phyloP scores from a whole-genome alignment of 2,888 invertebrate genomes.

The Chromoteleia sp. region DNA sequence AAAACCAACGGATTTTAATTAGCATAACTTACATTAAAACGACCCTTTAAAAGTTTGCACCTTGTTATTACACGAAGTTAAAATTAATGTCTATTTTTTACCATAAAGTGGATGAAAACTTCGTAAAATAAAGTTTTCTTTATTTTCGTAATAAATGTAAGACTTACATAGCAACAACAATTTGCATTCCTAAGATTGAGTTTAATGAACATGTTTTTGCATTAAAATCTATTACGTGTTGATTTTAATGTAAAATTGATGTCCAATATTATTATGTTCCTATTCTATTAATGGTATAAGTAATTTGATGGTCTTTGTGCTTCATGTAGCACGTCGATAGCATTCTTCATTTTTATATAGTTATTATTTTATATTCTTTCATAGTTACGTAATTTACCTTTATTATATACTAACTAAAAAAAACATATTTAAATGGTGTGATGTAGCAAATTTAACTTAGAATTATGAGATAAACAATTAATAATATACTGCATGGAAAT shows the following conservation, averaged over 20 bases:
- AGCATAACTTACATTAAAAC: constrained; percentile 48
- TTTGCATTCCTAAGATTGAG: background rate
- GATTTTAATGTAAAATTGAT: too few relatives aligned
- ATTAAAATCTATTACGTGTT: too few relatives aligned
- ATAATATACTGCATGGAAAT: too few relatives aligned
- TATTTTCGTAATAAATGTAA: background rate
- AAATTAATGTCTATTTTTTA: constrained; percentile 22
- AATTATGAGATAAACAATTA: too few relatives aligned
- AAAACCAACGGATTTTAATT: constrained; percentile 52
- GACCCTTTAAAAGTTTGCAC: constrained; percentile 15
- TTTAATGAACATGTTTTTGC: background rate
- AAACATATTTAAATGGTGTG: too few relatives aligned
- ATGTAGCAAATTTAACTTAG: too few relatives aligned
- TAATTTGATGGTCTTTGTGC: constrained; percentile 3
- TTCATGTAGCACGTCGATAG: constrained; percentile 5
- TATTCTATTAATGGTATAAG: background rate
- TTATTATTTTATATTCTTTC: background rate
- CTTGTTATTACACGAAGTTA: constrained; percentile 29
- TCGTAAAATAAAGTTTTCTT: background rate
- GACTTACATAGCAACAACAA: background rate
- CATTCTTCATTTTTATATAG: background rate
- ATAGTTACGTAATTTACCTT: background rate
- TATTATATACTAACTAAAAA: too few relatives aligned
- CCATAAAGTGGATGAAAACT: constrained; percentile 2
- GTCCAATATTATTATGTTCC: background rate